Base-by-base conservation (phyloP, 2,797 vertebrate genomes). In the Psittacula derbiana region DNA sequence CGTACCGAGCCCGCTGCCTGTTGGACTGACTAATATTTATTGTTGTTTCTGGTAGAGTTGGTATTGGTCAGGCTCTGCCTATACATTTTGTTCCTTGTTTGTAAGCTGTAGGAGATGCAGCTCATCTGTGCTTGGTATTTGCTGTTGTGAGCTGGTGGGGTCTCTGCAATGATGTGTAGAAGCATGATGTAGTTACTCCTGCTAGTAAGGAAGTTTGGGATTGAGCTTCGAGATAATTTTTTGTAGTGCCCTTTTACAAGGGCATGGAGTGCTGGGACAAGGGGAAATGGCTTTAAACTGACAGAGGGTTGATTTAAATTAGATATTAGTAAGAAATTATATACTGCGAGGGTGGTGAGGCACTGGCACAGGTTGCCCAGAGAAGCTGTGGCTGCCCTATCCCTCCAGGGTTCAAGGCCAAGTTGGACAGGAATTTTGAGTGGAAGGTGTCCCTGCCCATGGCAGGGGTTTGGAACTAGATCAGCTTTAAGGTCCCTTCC, bases 61-160 rank as follows among this genome's bases (percentile, higher is more conserved):
- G 8, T 11, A 6, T 30, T 16, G 53, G 86, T 52, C 80, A 47
- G 92, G 70, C 76, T 75, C 80, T 85, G 86, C 88, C 80, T 80
- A 81, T 31, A 88, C 86, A 14, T 82, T 90, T 43, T 94, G 90
- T 92, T 82, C 88, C 38, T 16, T 23, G 38, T 82, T 57, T 60
- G 43, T 19, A 46, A 74, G 86, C 80, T 27, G 43, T 10, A 11
- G 79, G 67, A 31, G 57, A 53, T 0, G 4, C 23, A 86, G 83
- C 66, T 89, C 33, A 2, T 50, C 86, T 58, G 36, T 12, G 47
- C 36, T 71, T 4, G 5, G 0, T 5, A 2, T 9, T 85, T 65
- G 43, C 21, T 1, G 0, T 58, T 0, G 2, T 0, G 1, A 67
- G 69, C 67, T 27, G 41, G 19, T 19, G 57, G 17, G 15, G 9